phyloP scores from a whole-genome alignment of 2,888 invertebrate genomes.

The Andrena fulva region DNA sequence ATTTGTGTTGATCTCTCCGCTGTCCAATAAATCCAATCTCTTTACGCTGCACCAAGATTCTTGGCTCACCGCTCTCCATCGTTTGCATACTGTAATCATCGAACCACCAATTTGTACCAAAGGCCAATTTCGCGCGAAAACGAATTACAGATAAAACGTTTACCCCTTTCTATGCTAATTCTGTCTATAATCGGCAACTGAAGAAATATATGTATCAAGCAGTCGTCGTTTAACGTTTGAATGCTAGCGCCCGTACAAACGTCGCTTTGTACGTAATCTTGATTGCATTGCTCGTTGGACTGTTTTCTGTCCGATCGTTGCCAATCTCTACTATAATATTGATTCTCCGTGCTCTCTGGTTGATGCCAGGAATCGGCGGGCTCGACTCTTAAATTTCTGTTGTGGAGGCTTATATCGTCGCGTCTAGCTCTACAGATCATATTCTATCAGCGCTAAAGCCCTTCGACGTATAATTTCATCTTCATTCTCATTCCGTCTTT shows the following conservation, averaged over 20 bases:
- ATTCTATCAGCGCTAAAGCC: conserved; percentile 9
- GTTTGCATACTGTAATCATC: conserved; percentile 85
- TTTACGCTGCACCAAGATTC: conserved; percentile 85
- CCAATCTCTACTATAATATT: conserved; percentile 62
- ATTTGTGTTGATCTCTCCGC: conserved; percentile 65
- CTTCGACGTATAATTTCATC: conserved; percentile 15
- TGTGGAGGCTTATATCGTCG: conserved; percentile 76
- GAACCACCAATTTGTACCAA: too few relatives aligned
- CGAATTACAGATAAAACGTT: neutral
- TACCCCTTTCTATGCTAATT: conserved; percentile 86
- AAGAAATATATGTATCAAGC: conserved; percentile 86
- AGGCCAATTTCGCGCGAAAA: too few relatives aligned
- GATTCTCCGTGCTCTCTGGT: conserved; percentile 84
- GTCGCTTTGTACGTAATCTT: conserved; percentile 67
- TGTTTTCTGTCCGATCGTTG: conserved; percentile 68
- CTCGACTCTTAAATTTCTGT: conserved; percentile 84
- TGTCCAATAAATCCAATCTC: conserved; percentile 74
- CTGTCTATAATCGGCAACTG: conserved; percentile 86
- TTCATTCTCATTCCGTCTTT: conserved; percentile 61
- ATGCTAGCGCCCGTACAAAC: conserved; percentile 75
- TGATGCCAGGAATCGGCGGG: conserved; percentile 89
- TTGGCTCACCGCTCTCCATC: conserved; percentile 86
- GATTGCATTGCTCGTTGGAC: conserved; percentile 29
- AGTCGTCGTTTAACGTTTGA: conserved; percentile 87
- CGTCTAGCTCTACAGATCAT: conserved; percentile 72